phyloP scores from a whole-genome alignment of 2,888 invertebrate genomes.

The Sinopyrophorus schimmeli region DNA sequence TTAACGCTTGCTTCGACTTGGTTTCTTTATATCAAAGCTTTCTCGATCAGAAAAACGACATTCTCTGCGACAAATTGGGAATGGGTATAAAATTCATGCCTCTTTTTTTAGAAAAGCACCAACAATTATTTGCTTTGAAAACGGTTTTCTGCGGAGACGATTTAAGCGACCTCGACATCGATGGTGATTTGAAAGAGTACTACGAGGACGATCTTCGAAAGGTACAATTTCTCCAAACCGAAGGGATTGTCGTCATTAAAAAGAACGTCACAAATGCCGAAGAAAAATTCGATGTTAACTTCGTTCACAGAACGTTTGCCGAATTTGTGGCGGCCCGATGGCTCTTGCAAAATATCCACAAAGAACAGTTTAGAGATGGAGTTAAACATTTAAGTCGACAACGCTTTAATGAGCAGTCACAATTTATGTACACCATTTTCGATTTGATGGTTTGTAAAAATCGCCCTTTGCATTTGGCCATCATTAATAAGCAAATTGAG shows the following conservation, averaged over 20 bases:
- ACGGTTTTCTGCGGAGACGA: neutral
- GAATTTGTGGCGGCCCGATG: constrained; percentile 11
- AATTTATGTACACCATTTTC: constrained; percentile 6
- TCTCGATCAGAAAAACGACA: constrained; percentile 3
- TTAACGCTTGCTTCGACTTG: constrained; percentile 13
- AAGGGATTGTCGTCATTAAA: constrained; percentile 7
- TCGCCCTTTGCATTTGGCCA: neutral
- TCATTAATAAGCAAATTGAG: constrained; percentile 3
- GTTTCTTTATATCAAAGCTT: constrained; percentile 7
- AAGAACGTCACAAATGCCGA: neutral
- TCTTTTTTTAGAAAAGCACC: constrained; percentile 7
- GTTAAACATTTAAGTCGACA: too few species aligned
- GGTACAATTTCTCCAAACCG: constrained; percentile 14
- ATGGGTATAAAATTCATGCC: neutral
- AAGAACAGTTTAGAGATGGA: too few species aligned
- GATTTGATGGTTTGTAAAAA: constrained; percentile 5
- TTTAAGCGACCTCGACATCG: neutral
- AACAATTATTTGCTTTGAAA: constrained; percentile 8
- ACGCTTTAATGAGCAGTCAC: too few species aligned
- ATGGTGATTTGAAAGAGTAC: constrained; percentile 8
- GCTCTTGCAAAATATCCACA: constrained; percentile 5
- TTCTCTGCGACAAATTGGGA: constrained; percentile 9
- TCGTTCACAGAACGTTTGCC: constrained; percentile 12
- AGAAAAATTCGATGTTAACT: constrained; percentile 12
- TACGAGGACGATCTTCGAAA: constrained; percentile 1